Base-by-base conservation (phyloP, 2,797 vertebrate species). In the Fundulus diaphanus region DNA sequence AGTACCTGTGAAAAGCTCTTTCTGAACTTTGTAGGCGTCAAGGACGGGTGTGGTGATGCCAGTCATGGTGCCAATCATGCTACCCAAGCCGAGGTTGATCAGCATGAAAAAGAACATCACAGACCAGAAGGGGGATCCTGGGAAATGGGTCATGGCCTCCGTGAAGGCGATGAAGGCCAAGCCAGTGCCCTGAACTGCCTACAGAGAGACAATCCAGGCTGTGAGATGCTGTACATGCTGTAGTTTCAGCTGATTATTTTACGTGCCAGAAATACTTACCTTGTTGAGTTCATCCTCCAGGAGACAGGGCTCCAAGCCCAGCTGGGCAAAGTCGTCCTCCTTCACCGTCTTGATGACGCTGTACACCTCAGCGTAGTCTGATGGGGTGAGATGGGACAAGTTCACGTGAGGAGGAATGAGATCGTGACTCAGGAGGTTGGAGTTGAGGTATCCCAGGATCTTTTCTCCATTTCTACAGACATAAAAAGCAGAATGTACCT, bases 21-120 rank as follows among this genome's bases (percentile, higher is more conserved):
- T 99, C 82, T 96, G 95, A 85, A 99, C 95, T 92, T 99, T 99
- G 95, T 98, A 99, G 76, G 97, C 92, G 73, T 99, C 98, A 0
- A 97, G 96, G 86, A 99, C 94, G 16, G 98, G 97, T 0, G 98
- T 98, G 75, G 97, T 97, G 93, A 99, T 98, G 83, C 97, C 97
- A 0, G 97, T 97, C 97, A 99, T 99, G 89, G 97, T 99, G 73
- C 98, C 98, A 0, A 99, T 98, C 98, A 99, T 99, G 90, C 97
- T 99, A 40, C 98, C 97, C 90, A 99, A 86, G 7, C 98, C 98
- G 76, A 99, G 94, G 91, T 98, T 99, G 88, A 99, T 98, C 77
- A 99, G 96, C 98, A 99, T 99, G 93, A 99, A 93, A 96, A 99
- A 99, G 94, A 99, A 99, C 97, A 99, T 97, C 87, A 99, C 96